Percentiles rank a stretch among this genome's conserved stretches.
phyloP scores from a whole-genome alignment of 2,797 vertebrate species.

The Smutsia temminckii region DNA sequence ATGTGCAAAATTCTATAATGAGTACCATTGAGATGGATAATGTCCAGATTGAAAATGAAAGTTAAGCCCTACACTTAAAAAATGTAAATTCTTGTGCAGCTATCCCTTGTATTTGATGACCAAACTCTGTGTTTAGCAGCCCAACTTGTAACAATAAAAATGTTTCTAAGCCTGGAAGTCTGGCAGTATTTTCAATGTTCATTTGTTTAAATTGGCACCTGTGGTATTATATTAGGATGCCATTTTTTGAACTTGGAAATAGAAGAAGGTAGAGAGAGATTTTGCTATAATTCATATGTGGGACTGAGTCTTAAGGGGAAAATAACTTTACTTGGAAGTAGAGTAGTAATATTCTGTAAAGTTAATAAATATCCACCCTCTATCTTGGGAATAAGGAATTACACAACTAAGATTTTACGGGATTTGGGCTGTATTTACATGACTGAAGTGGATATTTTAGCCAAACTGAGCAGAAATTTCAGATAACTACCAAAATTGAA shows the following conservation, averaged over 20 bases:
- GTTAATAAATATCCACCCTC: conserved; percentile 74
- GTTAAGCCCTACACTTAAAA: not conserved
- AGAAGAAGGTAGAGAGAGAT: conserved; percentile 68
- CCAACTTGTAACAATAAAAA: conserved; percentile 61
- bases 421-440: conserved; percentile 47
- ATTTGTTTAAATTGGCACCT: conserved; percentile 71
- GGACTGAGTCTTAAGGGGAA: conserved; percentile 63
- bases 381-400: conserved; percentile 69
- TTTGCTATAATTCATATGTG: conserved; percentile 71
- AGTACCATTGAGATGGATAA: not conserved
- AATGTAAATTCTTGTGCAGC: not conserved
- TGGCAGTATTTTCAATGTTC: conserved; percentile 45
- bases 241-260: conserved; percentile 67
- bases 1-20: not conserved
- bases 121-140: not conserved
- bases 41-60: not conserved
- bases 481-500: conserved; percentile 58
- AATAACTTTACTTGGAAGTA: conserved; percentile 77
- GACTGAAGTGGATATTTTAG: conserved; percentile 59
- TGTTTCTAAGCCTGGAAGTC: conserved; percentile 33
- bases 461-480: conserved; percentile 61
- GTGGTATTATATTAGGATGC: conserved; percentile 58
- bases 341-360: conserved; percentile 70
- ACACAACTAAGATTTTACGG: conserved; percentile 65
- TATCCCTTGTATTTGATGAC: not conserved